A percentile compares a stretch with the other conserved stretches of the same genome.
phyloP scores from a whole-genome alignment of 2,888 invertebrate genomes.

The Drosophila tripunctata region DNA sequence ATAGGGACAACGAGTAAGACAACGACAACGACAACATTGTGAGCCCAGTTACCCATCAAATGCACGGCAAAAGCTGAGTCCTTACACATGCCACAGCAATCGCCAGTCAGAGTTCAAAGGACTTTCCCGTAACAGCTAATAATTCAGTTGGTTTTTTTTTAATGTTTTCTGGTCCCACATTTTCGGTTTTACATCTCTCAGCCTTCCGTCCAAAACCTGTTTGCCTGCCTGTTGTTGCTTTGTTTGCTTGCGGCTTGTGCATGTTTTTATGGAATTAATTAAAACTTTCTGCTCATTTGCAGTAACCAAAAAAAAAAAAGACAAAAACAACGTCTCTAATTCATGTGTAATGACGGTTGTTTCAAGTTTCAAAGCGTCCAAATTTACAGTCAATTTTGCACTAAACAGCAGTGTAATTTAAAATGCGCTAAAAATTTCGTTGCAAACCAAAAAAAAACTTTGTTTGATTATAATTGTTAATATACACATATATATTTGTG shows the following conservation, averaged over 20 bases:
- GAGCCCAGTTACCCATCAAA: constrained; percentile 4
- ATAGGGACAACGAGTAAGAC: constrained; percentile 38
- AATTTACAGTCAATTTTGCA: not conserved
- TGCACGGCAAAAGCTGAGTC: constrained; percentile 12
- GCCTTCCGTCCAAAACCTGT: not conserved
- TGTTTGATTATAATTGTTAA: too few species aligned
- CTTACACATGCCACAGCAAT: constrained; percentile 34
- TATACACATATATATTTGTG: too few species aligned
- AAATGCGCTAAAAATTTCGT: not conserved
- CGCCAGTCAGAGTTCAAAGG: constrained; percentile 60
- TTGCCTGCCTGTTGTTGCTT: constrained; percentile 35
- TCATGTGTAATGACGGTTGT: constrained; percentile 37
- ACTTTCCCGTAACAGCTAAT: constrained; percentile 65
- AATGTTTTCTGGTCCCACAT: constrained; percentile 40
- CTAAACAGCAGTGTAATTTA: not conserved
- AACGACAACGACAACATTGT: constrained; percentile 32
- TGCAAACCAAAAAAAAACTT: too few species aligned
- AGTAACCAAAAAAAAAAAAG: constrained; percentile 27
- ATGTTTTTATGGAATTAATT: constrained; percentile 75
- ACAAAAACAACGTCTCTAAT: constrained; percentile 15
- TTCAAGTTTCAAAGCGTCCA: constrained; percentile 22
- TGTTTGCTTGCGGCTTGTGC: constrained; percentile 66
- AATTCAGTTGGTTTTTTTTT: constrained; percentile 62
- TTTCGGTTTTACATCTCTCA: constrained; percentile 30
- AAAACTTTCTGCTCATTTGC: constrained; percentile 69